Base-by-base conservation (phyloP, 1,140 invertebrate genomes). In the Diorhabda carinulata region DNA sequence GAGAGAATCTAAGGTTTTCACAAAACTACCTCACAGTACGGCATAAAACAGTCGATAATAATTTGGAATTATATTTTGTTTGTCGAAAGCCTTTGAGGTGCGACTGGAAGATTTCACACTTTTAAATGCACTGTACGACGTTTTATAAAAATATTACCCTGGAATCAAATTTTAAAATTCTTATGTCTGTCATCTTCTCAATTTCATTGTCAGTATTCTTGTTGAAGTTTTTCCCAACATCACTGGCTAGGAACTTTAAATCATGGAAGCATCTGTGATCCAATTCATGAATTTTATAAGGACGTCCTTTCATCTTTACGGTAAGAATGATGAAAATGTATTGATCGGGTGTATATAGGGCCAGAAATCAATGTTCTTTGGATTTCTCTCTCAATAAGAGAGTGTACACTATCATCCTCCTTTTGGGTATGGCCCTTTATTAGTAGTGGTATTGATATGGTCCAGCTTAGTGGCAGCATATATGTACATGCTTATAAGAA, bases 391-490 rank as follows among this genome's bases (percentile, higher is more conserved):
- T 81, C 80, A 25, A 82, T 82, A 0, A 78, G 57, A 5, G 76
- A 77, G 69, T 52, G 47, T 5, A 52, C 47, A 52, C 47, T 52
- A 52, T 52, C 47, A 9, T 5, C 47, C 47, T 52, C 80, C 69
- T 82, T 81, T 77, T 81, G 80, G 5, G 78, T 82, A 67, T 83
- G 79, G 0, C 79, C 78, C 52, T 72, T 77, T 56, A 79, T 76
- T 57, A 83, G 63, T 80, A 6, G 82, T 81, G 10, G 70, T 61
- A 43, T 77, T 68, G 25, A 80, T 77, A 60, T 77, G 74, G 45
- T 66, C 63, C 40, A 76, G 71, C 57, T 64, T 64, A 74, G 64
- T 43, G 2, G 80, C 73, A 8, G 77, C 78, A 68, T 78, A 79
- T 5, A 77, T 9, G 67, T 80, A 82, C 64, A 80, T 65, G 3